Evolutionary conservation across 1,140 invertebrate species (phyloP).

Genomic region (Pseudobourletiella spinata): DNA sequence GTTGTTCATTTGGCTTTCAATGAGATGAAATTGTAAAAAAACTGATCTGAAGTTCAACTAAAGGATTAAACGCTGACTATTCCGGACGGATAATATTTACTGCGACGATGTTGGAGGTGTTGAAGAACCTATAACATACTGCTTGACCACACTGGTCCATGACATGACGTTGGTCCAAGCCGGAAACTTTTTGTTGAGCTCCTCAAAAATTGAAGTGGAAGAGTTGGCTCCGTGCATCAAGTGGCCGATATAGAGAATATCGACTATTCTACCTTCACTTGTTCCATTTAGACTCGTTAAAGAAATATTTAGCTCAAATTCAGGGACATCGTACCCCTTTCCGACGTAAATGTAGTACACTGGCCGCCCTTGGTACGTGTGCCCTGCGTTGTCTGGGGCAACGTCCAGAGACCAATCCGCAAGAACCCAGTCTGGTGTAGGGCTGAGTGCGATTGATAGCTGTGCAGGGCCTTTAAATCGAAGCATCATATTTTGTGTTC

Average conservation of each 20-base stretch:
- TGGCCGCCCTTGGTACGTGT: slow-evolving; percentile 9
- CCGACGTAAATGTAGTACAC: slow-evolving; percentile 22
- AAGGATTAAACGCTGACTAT: too few relatives aligned
- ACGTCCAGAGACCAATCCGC: not conserved
- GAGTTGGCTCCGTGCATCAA: slow-evolving; percentile 5
- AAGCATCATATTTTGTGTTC: slow-evolving; percentile 4
- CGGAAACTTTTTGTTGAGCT: slow-evolving; percentile 12
- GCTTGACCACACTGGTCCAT: slow-evolving; percentile 19
- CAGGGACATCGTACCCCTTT: not conserved
- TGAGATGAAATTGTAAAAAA: too few relatives aligned
- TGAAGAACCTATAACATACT: slow-evolving; percentile 12
- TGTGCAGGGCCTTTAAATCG: slow-evolving; percentile 7
- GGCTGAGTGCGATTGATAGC: slow-evolving; percentile 12
- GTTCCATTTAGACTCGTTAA: too few relatives aligned
- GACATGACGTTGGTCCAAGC: slow-evolving; percentile 21
- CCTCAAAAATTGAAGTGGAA: too few relatives aligned
- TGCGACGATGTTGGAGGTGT: too few relatives aligned
- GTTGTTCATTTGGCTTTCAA: too few relatives aligned
- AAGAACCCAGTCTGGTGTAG: slow-evolving; percentile 7
- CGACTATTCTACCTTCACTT: not conserved
- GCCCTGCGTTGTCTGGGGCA: not conserved
- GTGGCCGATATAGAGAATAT: slow-evolving; percentile 9
- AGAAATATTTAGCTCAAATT: slow-evolving; percentile 1
- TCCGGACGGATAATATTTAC: too few relatives aligned
- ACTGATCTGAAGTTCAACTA: too few relatives aligned